Evolutionary conservation across 2,888 invertebrate genomes (phyloP).

Genomic region (Cantharis lateralis): DNA sequence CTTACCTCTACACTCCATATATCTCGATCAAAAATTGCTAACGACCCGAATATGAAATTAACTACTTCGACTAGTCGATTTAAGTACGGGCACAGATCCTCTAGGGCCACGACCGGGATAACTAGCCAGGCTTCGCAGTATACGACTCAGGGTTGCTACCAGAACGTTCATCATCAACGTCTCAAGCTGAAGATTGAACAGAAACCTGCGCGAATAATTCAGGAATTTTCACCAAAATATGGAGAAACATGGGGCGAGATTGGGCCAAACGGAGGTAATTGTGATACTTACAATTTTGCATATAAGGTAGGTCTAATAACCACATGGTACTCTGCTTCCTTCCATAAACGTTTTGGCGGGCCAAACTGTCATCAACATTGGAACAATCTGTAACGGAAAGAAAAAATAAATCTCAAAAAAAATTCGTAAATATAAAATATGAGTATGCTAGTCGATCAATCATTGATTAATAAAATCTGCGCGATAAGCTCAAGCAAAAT

Average conservation of each 20-base stretch:
- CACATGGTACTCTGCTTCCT: conserved; percentile 70
- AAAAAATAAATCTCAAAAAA: conserved; percentile 9
- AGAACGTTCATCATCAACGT: too few relatives aligned
- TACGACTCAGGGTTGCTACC: too few relatives aligned
- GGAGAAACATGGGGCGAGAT: not conserved
- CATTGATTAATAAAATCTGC: not conserved
- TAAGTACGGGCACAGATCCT: too few relatives aligned
- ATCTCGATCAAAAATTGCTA: too few relatives aligned
- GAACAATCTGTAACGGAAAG: conserved; percentile 53
- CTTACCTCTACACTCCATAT: too few relatives aligned
- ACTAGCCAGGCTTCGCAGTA: too few relatives aligned
- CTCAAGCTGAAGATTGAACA: too few relatives aligned
- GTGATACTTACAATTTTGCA: conserved; percentile 65
- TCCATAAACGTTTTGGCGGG: conserved; percentile 54
- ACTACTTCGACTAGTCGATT: too few relatives aligned
- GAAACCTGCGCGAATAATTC: too few relatives aligned
- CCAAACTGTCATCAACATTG: conserved; percentile 54
- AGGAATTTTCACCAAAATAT: too few relatives aligned
- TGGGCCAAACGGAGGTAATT: not conserved
- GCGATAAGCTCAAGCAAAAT: not conserved
- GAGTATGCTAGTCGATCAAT: not conserved
- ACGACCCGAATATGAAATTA: too few relatives aligned
- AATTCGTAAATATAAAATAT: not conserved
- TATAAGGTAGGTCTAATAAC: conserved; percentile 71
- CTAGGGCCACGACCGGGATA: too few relatives aligned